Conservation (phyloP, 1,140 invertebrate genomes). For the Drosophila miranda region DNA sequence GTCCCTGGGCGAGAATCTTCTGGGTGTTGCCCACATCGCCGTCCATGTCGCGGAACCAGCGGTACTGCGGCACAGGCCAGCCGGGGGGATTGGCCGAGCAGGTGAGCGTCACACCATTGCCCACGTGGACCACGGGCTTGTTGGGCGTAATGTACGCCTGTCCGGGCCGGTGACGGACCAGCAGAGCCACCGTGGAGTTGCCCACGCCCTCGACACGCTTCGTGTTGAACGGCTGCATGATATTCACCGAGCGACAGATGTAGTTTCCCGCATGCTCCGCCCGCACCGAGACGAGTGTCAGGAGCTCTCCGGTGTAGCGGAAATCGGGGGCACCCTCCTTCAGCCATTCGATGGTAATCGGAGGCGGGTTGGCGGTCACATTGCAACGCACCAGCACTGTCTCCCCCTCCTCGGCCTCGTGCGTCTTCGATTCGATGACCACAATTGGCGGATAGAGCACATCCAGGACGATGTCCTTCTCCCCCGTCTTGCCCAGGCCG, state of each 20-base stretch:
- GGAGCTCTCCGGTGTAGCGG: conserved; percentile 88
- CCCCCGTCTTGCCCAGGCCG: conserved; percentile 88
- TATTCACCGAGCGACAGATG: conserved; percentile 92
- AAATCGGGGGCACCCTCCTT: conserved; percentile 93
- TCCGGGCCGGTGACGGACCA: conserved; percentile 93
- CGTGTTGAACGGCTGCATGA: conserved; percentile 87
- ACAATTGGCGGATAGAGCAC: conserved; percentile 93
- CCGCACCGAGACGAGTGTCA: conserved; percentile 88
- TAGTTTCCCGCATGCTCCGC: conserved; percentile 94
- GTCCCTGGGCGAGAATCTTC: conserved; percentile 87
- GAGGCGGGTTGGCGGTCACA: conserved; percentile 92
- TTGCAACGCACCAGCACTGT: conserved; percentile 92
- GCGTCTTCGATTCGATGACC: conserved; percentile 88
- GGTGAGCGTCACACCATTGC: conserved; percentile 91
- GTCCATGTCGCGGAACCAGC: conserved; percentile 92
- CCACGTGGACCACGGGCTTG: conserved; percentile 92
- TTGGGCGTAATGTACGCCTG: conserved; percentile 91
- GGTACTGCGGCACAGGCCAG: conserved; percentile 93
- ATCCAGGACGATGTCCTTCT: conserved; percentile 90
- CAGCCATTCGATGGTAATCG: conserved; percentile 91
- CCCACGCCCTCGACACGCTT: conserved; percentile 87
- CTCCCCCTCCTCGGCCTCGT: conserved; percentile 92
- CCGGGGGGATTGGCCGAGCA: conserved; percentile 93
- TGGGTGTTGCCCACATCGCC: conserved; percentile 84
- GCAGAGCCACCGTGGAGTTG: conserved; percentile 89